A percentile compares a stretch with the other conserved stretches of the same genome.
phyloP scores from a whole-genome alignment of 2,113 vertebrate species.

The Cyanoramphus novaezelandiae region DNA sequence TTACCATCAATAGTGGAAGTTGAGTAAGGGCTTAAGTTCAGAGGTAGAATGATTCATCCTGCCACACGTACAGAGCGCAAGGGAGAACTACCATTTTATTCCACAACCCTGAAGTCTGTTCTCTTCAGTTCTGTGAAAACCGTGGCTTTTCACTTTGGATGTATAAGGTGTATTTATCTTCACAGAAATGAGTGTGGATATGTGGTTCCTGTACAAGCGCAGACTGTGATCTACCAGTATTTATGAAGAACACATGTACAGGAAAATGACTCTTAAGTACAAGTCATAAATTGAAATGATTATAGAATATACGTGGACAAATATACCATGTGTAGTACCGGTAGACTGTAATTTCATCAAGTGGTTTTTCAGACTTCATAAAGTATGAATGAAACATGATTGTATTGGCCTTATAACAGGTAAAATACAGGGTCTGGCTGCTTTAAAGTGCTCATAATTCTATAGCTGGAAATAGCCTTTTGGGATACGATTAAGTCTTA shows the following conservation, averaged over 20 bases:
- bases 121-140: constrained; percentile 10
- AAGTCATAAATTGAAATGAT: constrained; percentile 72
- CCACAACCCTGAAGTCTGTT: neutral
- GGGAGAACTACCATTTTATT: constrained; percentile 18
- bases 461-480: constrained; percentile 49
- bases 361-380: constrained; percentile 70
- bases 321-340: constrained; percentile 64
- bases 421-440: constrained; percentile 51
- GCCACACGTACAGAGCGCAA: neutral
- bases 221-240: constrained; percentile 47
- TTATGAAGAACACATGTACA: constrained; percentile 73
- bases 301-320: constrained; percentile 61
- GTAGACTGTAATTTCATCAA: constrained; percentile 71
- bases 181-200: constrained; percentile 63
- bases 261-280: constrained; percentile 68
- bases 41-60: neutral
- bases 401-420: constrained; percentile 52
- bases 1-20: neutral
- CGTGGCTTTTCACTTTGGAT: constrained; percentile 48
- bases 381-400: constrained; percentile 67
- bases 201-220: constrained; percentile 47
- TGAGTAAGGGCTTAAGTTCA: neutral
- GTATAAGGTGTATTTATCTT: constrained; percentile 59
- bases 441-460: constrained; percentile 54
- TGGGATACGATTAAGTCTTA: constrained; percentile 56